These are phyloP conservation scores for Psilanteris sp. DNA, from an alignment of 1,140 invertebrate species.

Conservation along the genomic window DNA sequence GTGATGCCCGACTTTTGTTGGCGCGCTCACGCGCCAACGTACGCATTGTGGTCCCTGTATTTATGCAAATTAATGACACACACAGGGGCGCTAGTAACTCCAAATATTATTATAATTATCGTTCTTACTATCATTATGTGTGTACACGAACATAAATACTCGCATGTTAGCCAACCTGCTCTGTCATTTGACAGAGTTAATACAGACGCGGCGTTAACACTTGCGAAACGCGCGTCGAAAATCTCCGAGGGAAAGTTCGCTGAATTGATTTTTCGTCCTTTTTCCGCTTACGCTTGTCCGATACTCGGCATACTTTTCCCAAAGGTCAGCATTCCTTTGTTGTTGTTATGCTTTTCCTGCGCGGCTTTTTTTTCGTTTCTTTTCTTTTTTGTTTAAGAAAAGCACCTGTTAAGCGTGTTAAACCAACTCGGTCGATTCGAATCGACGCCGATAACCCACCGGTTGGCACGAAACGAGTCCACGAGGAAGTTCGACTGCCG, in stretches of 20 bases:
- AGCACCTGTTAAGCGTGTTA: conserved; percentile 12
- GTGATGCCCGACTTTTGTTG: conserved; percentile 58
- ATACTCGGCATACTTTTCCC: not conserved
- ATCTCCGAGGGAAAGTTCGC: conserved; percentile 13
- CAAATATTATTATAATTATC: conserved; percentile 64
- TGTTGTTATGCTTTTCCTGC: not conserved
- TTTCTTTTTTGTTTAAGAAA: too few relatives aligned
- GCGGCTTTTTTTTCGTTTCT: too few relatives aligned
- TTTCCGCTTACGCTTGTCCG: too few relatives aligned
- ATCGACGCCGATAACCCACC: conserved; percentile 8
- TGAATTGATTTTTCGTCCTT: not conserved
- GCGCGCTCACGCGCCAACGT: conserved; percentile 40
- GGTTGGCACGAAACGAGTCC: too few relatives aligned
- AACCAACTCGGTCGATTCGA: not conserved
- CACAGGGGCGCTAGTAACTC: conserved; percentile 58
- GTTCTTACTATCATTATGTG: conserved; percentile 45
- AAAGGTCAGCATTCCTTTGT: conserved; percentile 21
- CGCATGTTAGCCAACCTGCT: conserved; percentile 41
- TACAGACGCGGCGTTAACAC: conserved; percentile 30
- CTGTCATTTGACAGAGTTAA: conserved; percentile 31
- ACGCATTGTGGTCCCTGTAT: conserved; percentile 59
- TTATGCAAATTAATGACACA: conserved; percentile 66
- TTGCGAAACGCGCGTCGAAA: conserved; percentile 20
- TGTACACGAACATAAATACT: conserved; percentile 55
- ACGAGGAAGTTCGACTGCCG: too few relatives aligned